Evolutionary conservation across 2,888 invertebrate species (phyloP).

Genomic region (Girardia tigrina): DNA sequence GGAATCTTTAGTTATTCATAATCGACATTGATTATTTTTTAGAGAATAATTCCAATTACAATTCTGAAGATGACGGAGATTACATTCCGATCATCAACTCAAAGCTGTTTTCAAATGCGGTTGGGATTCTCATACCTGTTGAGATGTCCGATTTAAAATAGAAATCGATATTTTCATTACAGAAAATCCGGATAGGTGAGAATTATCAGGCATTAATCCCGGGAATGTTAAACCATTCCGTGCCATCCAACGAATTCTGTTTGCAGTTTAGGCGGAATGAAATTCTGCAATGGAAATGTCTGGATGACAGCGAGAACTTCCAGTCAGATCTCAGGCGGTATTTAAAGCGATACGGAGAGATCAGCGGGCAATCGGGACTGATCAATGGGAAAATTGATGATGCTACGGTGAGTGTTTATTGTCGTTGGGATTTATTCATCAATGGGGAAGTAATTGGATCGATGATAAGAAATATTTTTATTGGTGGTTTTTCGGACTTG

Average conservation of each 20-base stretch:
- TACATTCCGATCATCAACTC: not conserved
- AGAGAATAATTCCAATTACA: constrained; percentile 20
- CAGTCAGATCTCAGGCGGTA: not conserved
- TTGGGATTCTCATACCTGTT: not conserved
- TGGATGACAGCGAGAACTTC: not conserved
- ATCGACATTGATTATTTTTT: too few relatives aligned
- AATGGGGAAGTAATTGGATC: not conserved
- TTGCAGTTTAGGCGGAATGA: not conserved
- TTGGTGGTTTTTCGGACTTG: too few relatives aligned
- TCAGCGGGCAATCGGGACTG: not conserved
- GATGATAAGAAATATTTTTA: not conserved
- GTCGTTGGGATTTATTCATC: not conserved
- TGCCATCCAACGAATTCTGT: not conserved
- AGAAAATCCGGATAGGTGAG: not conserved
- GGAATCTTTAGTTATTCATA: too few relatives aligned
- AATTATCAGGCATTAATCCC: not conserved
- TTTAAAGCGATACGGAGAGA: not conserved
- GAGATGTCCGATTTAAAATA: not conserved
- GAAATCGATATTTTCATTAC: too few relatives aligned
- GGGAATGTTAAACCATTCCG: not conserved
- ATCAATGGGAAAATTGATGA: not conserved
- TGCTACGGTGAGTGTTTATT: not conserved
- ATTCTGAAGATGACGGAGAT: constrained; percentile 3
- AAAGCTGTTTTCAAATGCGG: not conserved
- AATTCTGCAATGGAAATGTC: not conserved